These are phyloP conservation scores for Conchocele bisecta DNA, from an alignment of 2,888 invertebrate species.

Conservation along the genomic window DNA sequence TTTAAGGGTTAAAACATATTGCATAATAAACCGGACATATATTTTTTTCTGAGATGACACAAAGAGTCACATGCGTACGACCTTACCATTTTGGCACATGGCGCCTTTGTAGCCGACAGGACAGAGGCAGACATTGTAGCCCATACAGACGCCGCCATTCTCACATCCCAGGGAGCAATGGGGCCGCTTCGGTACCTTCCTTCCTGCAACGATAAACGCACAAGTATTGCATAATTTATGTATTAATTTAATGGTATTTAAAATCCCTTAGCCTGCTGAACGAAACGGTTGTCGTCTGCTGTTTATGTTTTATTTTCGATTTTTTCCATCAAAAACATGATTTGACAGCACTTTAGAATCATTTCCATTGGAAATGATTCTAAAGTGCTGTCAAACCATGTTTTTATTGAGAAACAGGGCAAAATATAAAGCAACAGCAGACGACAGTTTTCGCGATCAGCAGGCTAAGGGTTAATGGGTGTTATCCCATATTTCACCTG, in stretches of 20 bases:
- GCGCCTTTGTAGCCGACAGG: constrained; percentile 79
- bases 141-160: constrained; percentile 78
- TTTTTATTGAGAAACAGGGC: too few species aligned
- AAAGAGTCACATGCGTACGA: too few species aligned
- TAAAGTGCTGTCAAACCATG: too few species aligned
- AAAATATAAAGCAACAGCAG: too few species aligned
- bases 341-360: too few species aligned
- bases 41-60: too few species aligned
- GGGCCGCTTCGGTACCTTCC: constrained; percentile 17
- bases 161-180: constrained; percentile 73
- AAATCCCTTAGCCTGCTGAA: not conserved
- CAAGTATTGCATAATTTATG: not conserved
- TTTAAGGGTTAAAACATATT: too few species aligned
- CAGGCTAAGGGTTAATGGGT: too few species aligned
- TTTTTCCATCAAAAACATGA: not conserved
- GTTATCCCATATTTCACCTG: too few species aligned
- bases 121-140: constrained; percentile 76
- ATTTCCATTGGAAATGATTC: too few species aligned
- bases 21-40: too few species aligned
- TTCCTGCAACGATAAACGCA: constrained; percentile 38
- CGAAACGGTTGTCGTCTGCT: not conserved
- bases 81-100: constrained; percentile 80
- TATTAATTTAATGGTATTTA: not conserved
- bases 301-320: not conserved
- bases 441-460: too few species aligned